Percentiles rank a stretch among this genome's conserved stretches.
Evolutionary conservation across 2,797 vertebrate genomes (phyloP).

Genomic region (Miichthys miiuy): DNA sequence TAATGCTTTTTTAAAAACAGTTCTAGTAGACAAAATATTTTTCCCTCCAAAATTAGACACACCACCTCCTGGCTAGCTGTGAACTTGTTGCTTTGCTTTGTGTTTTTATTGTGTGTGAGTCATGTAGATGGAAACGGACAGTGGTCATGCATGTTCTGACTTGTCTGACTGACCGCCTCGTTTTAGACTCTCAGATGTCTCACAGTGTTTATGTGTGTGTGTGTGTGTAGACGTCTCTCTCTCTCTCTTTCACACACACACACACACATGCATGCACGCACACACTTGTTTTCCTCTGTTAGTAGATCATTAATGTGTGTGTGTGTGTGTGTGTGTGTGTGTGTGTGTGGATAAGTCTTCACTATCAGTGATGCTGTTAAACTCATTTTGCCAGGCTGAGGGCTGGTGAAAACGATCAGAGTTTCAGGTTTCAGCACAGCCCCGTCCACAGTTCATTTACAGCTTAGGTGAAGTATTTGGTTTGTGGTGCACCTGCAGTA

Average conservation of each 20-base stretch:
- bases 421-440: constrained; percentile 57
- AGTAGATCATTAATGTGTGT: not conserved
- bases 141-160: constrained; percentile 13
- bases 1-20: not conserved
- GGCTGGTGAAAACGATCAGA: constrained; percentile 9
- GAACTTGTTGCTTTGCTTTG: not conserved
- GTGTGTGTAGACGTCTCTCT: not conserved
- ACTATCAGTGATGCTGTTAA: constrained; percentile 16
- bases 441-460: constrained; percentile 61
- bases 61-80: not conserved
- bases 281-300: not conserved
- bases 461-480: constrained; percentile 60
- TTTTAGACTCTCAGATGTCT: constrained; percentile 45
- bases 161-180: constrained; percentile 34
- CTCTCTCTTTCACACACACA: too few relatives aligned
- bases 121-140: constrained; percentile 20
- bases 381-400: constrained; percentile 3
- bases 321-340: not conserved
- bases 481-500: constrained; percentile 45
- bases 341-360: not conserved
- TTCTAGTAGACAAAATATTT: not conserved
- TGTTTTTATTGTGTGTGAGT: constrained; percentile 17
- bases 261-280: too few relatives aligned
- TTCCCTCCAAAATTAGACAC: not conserved
- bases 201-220: constrained; percentile 24